Evolutionary conservation across 1,140 invertebrate genomes (phyloP).

Genomic region (Heliconius nattereri): DNA sequence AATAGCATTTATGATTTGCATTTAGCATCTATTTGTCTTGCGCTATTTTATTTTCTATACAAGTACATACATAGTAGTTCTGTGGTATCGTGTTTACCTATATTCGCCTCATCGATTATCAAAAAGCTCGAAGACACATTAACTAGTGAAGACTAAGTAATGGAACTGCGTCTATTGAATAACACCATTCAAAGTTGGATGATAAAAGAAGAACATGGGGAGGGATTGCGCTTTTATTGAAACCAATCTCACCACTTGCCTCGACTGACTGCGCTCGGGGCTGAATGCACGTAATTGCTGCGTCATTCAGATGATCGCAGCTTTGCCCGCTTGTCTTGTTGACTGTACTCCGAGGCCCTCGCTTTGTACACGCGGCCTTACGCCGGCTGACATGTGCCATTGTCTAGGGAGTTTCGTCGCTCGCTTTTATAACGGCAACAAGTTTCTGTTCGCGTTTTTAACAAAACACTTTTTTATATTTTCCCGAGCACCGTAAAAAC

Average conservation of each 20-base stretch:
- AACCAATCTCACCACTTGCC: constrained; percentile 79
- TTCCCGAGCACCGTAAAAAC: constrained; percentile 47
- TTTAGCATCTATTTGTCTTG: background rate
- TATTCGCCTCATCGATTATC: background rate
- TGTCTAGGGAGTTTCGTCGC: constrained; percentile 65
- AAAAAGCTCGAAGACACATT: background rate
- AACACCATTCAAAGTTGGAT: constrained; percentile 73
- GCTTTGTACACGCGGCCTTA: constrained; percentile 70
- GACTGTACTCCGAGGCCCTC: constrained; percentile 72
- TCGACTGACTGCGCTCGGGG: constrained; percentile 70
- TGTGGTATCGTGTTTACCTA: background rate
- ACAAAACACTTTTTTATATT: constrained; percentile 57
- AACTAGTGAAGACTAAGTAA: constrained; percentile 45
- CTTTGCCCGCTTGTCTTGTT: constrained; percentile 75
- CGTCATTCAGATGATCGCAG: constrained; percentile 77
- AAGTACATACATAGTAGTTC: background rate
- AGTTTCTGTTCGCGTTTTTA: constrained; percentile 63
- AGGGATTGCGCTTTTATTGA: constrained; percentile 77
- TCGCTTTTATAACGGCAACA: constrained; percentile 73
- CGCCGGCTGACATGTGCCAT: constrained; percentile 68
- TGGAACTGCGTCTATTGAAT: constrained; percentile 60
- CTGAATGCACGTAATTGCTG: constrained; percentile 78
- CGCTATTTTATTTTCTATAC: background rate
- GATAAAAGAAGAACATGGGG: constrained; percentile 80
- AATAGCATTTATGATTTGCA: background rate